Percentiles rank a stretch among this genome's conserved stretches.
Conservation (phyloP, 2,797 vertebrate genomes). For the Thunnus albacares region DNA sequence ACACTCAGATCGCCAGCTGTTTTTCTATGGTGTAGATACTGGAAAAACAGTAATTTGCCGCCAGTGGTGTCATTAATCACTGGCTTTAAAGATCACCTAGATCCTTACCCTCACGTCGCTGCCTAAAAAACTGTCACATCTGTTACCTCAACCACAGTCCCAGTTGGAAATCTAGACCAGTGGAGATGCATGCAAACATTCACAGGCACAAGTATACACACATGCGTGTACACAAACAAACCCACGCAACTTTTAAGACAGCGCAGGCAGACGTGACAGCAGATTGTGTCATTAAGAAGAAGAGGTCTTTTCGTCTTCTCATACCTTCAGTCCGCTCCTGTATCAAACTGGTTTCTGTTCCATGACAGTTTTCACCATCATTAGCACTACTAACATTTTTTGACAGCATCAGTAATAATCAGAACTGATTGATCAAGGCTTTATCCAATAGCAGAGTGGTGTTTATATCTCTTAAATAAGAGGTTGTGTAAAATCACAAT, state of each 20-base stretch:
- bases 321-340: conserved; percentile 3
- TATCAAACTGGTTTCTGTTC: conserved; percentile 5
- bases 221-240: background rate
- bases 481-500: conserved; percentile 50
- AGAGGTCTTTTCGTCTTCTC: background rate
- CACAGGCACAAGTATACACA: conserved; percentile 10
- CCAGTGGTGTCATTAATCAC: conserved; percentile 66
- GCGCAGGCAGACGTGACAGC: conserved; percentile 1
- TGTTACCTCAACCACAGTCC: conserved; percentile 54
- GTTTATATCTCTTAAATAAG: conserved; percentile 37
- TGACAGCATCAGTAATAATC: conserved; percentile 11
- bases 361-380: background rate
- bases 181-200: conserved; percentile 30
- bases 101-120: conserved; percentile 52
- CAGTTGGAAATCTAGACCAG: conserved; percentile 45
- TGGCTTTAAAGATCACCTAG: conserved; percentile 31
- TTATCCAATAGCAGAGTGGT: background rate
- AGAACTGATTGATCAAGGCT: conserved; percentile 4
- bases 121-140: conserved; percentile 55
- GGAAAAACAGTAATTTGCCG: conserved; percentile 15
- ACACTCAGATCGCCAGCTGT: conserved; percentile 1
- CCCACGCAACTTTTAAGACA: background rate
- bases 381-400: conserved; percentile 12
- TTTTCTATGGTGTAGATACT: conserved; percentile 1
- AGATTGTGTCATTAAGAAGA: conserved; percentile 28